Evolutionary conservation across 2,888 invertebrate genomes (phyloP), one percentile per base, ranked within the genome.

Genomic region (Mimumesa dahlbomi): DNA sequence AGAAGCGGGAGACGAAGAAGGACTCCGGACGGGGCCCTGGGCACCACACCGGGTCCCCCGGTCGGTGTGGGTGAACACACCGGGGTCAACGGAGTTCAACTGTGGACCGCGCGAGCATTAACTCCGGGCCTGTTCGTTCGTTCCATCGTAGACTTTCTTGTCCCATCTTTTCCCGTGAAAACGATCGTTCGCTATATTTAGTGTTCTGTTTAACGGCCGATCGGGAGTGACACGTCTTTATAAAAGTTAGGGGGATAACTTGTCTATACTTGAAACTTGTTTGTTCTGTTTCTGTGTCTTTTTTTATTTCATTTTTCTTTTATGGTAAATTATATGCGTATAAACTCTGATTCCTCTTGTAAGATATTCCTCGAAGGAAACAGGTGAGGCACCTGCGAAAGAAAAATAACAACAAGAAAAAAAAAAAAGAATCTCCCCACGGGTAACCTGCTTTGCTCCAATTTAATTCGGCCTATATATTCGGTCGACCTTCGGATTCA

Each of bases 51-150:
- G n/a, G n/a, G n/a, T n/a, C n/a, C n/a, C n/a, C n/a, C n/a, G 73
- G 75, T 64, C 76, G 80, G 85, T 86, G 86, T 85, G 82, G 86
- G 86, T 86, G 85, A 84, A 80, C 84, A 86, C 81, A 73, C 75
- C 73, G 80, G 79, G 86, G 86, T 86, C 86, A 86, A 82, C 75
- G 54, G 85, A 86, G 86, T 84, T 86, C 86, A 86, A 78, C 82
- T 73, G 73, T 74, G 77, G 82, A 77, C 79, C 77, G 56, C 64
- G 77, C 77, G 54, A 57, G 76, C 81, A 77, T 82, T 81, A 80
- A 79, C 77, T 52, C 50, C 68, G 75, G n/a, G n/a, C n/a, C 77
- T 71, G 64, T 75, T 57, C 42, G 52, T 65, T 73, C 52, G 43
- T 45, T 68, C 53, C 67, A 31, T 65, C 67, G 53, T 59, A 69